Evolutionary conservation across 2,797 vertebrate genomes (phyloP), one percentile per base, ranked within the genome.

Genomic region (Sebastes trivittatus): DNA sequence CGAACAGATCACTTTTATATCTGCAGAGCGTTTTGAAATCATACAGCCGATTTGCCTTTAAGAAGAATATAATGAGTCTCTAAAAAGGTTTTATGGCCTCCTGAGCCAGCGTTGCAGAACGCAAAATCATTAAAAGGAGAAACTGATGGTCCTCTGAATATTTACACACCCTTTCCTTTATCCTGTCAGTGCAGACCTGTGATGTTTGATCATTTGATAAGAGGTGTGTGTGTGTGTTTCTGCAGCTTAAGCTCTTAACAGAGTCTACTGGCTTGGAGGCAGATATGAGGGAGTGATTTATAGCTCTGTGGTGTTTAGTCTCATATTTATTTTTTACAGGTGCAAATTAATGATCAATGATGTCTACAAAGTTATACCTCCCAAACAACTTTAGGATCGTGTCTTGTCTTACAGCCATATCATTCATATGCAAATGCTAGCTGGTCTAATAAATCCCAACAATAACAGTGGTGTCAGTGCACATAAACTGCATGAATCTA

Each of bases 71-170:
- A 72, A 83, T 73, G 68, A 80, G 23, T 46, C 34, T 81, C 72
- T 83, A 77, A 87, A 83, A 79, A 60, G 80, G 38, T 63, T 89
- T 85, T 76, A 83, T 13, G n/a, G 75, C 71, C 79, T 85, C 30
- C 4, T 38, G 49, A 82, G 73, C 42, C 30, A 58, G 10, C 18
- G 61, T 60, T 80, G 78, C 72, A 76, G 72, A 84, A 58, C 46
- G 58, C n/a, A 58, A 23, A 20, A 75, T 84, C 69, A 77, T 78
- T 87, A 82, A 83, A 83, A 73, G 62, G 77, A 78, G 68, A 65
- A 83, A n/a, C 30, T 7, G 71, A 81, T 3, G 8, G 14, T 32
- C 16, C 13, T 14, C 20, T 55, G 34, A 79, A 82, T 81, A 77
- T 79, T 75, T 56, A 64, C 60, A 52, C 58, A 59, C 11, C 22